Evolutionary conservation across 1,140 invertebrate genomes (phyloP), one percentile per base, ranked within the genome.

Genomic region (Acyrthosiphon pisum): DNA sequence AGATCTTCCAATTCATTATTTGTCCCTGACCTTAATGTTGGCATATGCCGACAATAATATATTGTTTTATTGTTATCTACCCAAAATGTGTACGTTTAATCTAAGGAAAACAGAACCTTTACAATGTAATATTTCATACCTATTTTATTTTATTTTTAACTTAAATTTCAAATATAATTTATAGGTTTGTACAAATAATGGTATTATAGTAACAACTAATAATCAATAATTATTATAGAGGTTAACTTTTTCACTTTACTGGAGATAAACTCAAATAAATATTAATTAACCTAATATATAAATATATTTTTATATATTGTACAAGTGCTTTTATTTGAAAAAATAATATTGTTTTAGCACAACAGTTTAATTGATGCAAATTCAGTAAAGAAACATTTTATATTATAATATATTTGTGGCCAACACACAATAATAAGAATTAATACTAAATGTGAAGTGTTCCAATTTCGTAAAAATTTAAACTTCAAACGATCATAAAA

Each of bases 1-100:
- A 91, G 37, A 81, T 91, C 37, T 35, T 76, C 6, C 60, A n/a
- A 76, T 91, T 91, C 20, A 68, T 68, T 46, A 76, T 91, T 76
- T 46, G 44, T 44, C 53, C 90, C 23, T 91, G 90, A 76, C 60
- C 53, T 76, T 91, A 44, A 76, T 91, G n/a, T 91, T 46, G 44
- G 56, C 26, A n/a, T 50, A 46, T 76, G 26, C 37, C 90, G 44
- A 48, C 37, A 91, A 44, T 46, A 91, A 44, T 46, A 46, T 91
- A 68, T 81, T 76, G 37, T 91, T 91, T 76, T 35, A 68, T 46
- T 30, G 41, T 76, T 76, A 18, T 76, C 30, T 26, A 8, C 23
- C n/a, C 22, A 68, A 46, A 46, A 6, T 68, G 8, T 86, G 1
- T 86, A 30, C 26, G 44, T 86, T 86, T 86, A 84, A 26, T n/a